Evolutionary conservation across 2,797 vertebrate species (phyloP), one percentile per base, ranked within the genome.

Genomic region (Chelon auratus): DNA sequence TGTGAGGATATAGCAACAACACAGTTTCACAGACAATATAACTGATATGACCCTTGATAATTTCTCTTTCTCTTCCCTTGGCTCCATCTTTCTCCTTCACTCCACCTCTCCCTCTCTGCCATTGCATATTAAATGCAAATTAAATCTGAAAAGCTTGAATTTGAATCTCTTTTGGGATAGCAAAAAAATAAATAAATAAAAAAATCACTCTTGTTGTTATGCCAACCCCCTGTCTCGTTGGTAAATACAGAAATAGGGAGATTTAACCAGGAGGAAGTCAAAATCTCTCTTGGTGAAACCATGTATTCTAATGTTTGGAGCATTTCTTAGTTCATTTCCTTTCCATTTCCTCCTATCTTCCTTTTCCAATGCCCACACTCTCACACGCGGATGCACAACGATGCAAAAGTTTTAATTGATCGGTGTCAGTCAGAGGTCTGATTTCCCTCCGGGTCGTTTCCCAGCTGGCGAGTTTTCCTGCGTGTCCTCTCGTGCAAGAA

Each of bases 391-490:
- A 66, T 47, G 72, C 53, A 72, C 63, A 47, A 20, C 50, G 54
- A 47, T 58, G 64, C 51, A 67, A 13, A 64, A 3, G 48, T 77
- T 82, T 72, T 58, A 72, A 85, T 77, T 74, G 76, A 82, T 60
- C 33, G 0, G 37, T 50, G 61, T 81, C 85, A 85, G 7, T 86
- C 58, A 80, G 42, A 75, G 68, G 45, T 47, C 40, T 69, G 57
- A 83, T 86, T 87, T 89, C 78, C 81, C 75, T 67, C 10, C 36
- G 42, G 80, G 62, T 80, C 53, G 47, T 39, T 65, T 81, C 68
- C 57, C 53, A 61, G 61, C 57, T 68, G 68, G 36, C 62, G 47
- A 57, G 61, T 57, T 40, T 72, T 24, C 2, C 9, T 59, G 24
- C 33, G 4, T 56, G 51, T 78, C 36, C 12, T 75, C 8, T n/a